A percentile compares a stretch with the other conserved stretches of the same genome.
Conservation (phyloP, 2,797 vertebrate genomes). For the Squalus acanthias region DNA sequence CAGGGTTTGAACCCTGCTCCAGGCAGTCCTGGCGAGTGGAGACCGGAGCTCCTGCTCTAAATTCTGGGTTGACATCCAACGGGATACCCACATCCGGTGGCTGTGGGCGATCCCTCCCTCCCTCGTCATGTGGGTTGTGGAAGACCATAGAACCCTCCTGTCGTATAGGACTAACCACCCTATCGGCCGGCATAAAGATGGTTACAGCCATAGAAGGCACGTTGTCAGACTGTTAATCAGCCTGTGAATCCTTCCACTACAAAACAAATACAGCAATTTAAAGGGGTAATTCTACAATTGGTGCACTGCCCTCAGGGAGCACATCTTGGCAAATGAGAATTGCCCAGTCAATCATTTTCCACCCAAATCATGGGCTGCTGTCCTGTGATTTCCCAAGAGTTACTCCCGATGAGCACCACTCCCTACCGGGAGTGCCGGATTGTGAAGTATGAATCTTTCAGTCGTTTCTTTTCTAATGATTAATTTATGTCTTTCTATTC, state of each 20-base stretch:
- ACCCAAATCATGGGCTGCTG: not conserved
- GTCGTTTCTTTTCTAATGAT: not conserved
- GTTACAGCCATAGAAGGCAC: not conserved
- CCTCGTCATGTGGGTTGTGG: not conserved
- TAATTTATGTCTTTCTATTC: conserved; percentile 43
- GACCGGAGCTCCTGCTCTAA: not conserved
- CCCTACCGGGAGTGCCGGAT: not conserved
- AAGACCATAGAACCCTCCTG: not conserved
- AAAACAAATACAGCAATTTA: not conserved
- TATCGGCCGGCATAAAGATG: not conserved
- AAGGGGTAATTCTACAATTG: not conserved
- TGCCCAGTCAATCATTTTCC: not conserved
- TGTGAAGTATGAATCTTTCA: not conserved
- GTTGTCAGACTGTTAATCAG: not conserved
- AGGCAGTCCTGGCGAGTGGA: not conserved
- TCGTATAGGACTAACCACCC: not conserved
- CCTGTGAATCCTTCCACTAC: not conserved
- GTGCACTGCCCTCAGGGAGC: not conserved
- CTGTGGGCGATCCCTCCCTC: not conserved
- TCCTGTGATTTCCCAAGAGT: not conserved
- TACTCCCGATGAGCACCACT: not conserved
- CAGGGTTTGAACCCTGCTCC: not conserved
- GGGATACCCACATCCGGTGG: not conserved
- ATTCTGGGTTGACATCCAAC: not conserved
- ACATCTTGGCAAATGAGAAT: not conserved